These are phyloP conservation scores for Coryphaenoides rupestris DNA, from an alignment of 2,113 vertebrate species.

Conservation along the genomic window DNA sequence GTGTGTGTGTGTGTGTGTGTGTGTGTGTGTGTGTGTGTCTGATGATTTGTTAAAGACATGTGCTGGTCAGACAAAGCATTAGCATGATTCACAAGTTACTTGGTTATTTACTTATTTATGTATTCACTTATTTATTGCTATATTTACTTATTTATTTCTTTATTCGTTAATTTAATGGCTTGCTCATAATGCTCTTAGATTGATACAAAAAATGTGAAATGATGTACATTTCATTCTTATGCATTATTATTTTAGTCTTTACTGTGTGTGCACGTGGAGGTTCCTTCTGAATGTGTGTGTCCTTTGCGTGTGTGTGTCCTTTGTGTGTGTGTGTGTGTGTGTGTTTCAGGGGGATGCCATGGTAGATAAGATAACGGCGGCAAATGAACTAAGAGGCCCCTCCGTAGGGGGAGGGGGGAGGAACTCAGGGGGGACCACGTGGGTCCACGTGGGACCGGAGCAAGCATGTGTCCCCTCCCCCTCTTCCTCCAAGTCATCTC, in stretches of 20 bases:
- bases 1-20: background rate
- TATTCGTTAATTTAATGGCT: no score
- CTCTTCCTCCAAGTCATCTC: background rate
- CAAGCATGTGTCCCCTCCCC: background rate
- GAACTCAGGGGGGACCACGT: background rate
- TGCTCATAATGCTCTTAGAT: no score
- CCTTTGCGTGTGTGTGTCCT: background rate
- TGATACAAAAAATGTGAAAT: no score
- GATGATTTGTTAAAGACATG: background rate
- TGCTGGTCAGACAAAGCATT: no score
- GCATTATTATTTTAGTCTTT: no score
- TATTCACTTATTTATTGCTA: no score
- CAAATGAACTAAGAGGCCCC: background rate
- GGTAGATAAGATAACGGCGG: background rate
- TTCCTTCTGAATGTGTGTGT: background rate
- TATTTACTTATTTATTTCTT: no score
- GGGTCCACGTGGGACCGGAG: background rate
- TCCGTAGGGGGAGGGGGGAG: background rate
- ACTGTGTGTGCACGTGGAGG: no score
- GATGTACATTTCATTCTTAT: no score
- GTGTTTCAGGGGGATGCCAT: background rate
- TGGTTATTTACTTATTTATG: no score
- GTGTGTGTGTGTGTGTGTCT: constrained; percentile 1
- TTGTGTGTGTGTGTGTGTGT: background rate
- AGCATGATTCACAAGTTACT: no score